A percentile compares a stretch with the other conserved stretches of the same genome.
Conservation (phyloP, 2,113 vertebrate genomes). For the Scytalopus superciliaris region DNA sequence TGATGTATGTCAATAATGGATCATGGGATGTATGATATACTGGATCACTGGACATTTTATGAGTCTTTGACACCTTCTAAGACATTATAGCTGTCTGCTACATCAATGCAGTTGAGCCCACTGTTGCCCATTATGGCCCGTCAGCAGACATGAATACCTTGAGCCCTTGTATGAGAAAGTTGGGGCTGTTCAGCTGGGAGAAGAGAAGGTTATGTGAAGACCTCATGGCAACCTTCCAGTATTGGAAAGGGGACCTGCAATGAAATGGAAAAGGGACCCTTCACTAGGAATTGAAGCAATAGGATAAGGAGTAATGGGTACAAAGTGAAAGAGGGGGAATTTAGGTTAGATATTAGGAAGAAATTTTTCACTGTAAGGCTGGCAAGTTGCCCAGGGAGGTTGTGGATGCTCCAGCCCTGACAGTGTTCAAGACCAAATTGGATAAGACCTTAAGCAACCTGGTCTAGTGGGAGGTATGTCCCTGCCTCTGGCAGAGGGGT, state of each 20-base stretch:
- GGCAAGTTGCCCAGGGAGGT: too few relatives aligned
- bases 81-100: background rate
- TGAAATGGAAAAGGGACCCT: background rate
- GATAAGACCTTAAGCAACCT: background rate
- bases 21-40: background rate
- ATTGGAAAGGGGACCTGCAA: background rate
- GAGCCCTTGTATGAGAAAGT: background rate
- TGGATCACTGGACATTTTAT: background rate
- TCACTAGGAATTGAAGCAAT: background rate
- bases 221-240: background rate
- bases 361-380: background rate
- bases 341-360: background rate
- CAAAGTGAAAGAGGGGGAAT: background rate
- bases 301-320: background rate
- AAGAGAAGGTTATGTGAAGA: background rate
- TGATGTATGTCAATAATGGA: background rate
- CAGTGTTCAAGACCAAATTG: background rate
- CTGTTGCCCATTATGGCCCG: background rate
- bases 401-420: background rate
- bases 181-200: accelerated
- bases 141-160: background rate
- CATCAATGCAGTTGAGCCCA: background rate
- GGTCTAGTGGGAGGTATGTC: background rate
- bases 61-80: background rate
- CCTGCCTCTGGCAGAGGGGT: background rate